Base-by-base conservation (phyloP, 2,888 invertebrate species). In the Scaptomyza flava region DNA sequence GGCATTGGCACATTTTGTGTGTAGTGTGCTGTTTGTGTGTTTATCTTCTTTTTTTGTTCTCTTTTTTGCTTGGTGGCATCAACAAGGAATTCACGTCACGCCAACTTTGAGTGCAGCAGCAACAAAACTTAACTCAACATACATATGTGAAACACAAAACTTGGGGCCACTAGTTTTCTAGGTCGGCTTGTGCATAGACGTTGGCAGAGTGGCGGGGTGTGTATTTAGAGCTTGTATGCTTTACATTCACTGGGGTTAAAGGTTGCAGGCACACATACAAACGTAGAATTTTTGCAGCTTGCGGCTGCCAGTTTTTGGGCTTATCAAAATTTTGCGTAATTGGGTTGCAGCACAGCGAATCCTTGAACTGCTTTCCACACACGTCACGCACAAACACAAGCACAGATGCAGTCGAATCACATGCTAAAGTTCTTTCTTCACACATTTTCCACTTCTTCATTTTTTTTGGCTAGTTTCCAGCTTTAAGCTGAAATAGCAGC, bases 21-120 rank as follows among this genome's bases (percentile, higher is more conserved):
- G 17, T 17, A 17, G 17, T 17, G 17, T 36, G n/a, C 7, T 34
- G 12, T 36, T 4, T 53, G 54, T 45, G 43, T 81, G 80, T 81
- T 76, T 87, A 71, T 81, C 65, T 81, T 68, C 33, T 59, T 71
- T 43, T 57, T 68, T 17, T 17, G 17, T 47, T n/a, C n/a, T n/a
- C n/a, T n/a, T n/a, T n/a, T n/a, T 63, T 34, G 72, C 62, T 60
- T 61, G 34, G 36, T 69, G 58, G 68, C 79, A 74, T 72, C 71
- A 80, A 81, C 79, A 73, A 82, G 81, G 73, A 77, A 83, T 77
- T 64, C 78, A 71, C 64, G 77, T 69, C 81, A 83, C 87, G 84
- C 82, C 67, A 82, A 83, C 87, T 85, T 82, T 81, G 72, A 65
- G 36, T 45, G 38, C 36, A 31, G 36, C n/a, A 36, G 17, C 47